phyloP scores from a whole-genome alignment of 92 coral and sea anemone genomes.

The Ricordea florida region DNA sequence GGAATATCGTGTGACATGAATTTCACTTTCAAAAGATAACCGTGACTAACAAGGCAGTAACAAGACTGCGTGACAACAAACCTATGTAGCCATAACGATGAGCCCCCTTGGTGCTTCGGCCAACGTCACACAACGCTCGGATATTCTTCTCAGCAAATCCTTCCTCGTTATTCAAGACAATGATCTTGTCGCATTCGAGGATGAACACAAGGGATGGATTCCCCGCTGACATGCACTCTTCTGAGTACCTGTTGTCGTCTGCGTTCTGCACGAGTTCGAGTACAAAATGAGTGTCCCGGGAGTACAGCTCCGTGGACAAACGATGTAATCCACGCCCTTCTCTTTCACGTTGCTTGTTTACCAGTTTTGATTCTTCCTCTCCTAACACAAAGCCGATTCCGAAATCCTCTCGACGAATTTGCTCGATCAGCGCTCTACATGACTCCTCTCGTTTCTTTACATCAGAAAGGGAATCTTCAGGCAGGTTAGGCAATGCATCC shows the following conservation, averaged over 20 bases:
- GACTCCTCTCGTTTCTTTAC: conserved; percentile 16
- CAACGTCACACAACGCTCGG: conserved; percentile 93
- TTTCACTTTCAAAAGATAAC: too few species aligned
- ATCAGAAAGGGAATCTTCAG: background rate
- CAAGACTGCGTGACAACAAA: background rate
- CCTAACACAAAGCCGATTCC: conserved; percentile 90
- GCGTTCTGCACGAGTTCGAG: conserved; percentile 94
- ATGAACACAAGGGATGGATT: conserved; percentile 79
- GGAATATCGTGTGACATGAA: too few species aligned
- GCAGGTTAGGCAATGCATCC: background rate
- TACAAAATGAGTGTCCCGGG: conserved; percentile 94
- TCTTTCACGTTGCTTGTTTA: conserved; percentile 78
- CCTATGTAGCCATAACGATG: conserved; percentile 97
- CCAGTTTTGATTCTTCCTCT: conserved; percentile 77
- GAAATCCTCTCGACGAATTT: conserved; percentile 90
- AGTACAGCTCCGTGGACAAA: conserved; percentile 84
- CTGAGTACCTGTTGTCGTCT: conserved; percentile 81
- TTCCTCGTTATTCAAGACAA: conserved; percentile 82
- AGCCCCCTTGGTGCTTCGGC: conserved; percentile 91
- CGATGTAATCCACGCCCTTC: conserved; percentile 92
- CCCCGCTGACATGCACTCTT: background rate
- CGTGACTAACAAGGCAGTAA: background rate
- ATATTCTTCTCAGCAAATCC: conserved; percentile 89
- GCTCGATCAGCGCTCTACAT: conserved; percentile 72
- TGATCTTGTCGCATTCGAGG: conserved; percentile 66